phyloP scores from a whole-genome alignment of 2,888 invertebrate genomes.

The Cremastinae sp. region DNA sequence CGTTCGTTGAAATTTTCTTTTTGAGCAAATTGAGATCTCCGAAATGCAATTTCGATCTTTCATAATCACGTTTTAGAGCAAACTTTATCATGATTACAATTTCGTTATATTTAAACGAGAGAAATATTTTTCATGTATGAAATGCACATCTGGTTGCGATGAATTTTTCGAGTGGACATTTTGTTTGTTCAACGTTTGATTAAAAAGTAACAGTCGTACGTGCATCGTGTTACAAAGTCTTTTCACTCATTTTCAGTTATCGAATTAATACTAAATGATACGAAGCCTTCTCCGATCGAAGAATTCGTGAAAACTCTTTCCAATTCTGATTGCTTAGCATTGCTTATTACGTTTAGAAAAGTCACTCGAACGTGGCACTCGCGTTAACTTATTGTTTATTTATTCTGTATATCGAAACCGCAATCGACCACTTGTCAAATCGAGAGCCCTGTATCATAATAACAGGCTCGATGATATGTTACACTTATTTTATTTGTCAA shows the following conservation, averaged over 20 bases:
- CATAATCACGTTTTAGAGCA: too few species aligned
- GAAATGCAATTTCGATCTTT: too few species aligned
- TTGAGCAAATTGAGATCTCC: too few species aligned
- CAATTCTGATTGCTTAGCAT: neutral
- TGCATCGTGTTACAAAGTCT: constrained; percentile 10
- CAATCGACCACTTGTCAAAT: neutral
- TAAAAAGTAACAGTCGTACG: constrained; percentile 2
- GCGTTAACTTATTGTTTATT: neutral
- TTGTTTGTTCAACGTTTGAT: neutral
- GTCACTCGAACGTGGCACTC: neutral
- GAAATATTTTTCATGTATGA: too few species aligned
- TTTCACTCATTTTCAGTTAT: constrained; percentile 2
- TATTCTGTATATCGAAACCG: neutral
- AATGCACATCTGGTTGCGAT: neutral
- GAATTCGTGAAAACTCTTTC: constrained; percentile 14
- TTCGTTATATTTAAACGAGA: too few species aligned
- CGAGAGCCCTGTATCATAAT: neutral
- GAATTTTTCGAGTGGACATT: constrained; percentile 1
- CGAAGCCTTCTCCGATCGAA: constrained; percentile 35
- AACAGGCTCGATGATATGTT: constrained; percentile 50
- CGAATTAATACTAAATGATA: constrained; percentile 44
- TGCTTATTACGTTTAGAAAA: constrained; percentile 10
- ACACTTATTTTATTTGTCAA: constrained; percentile 22
- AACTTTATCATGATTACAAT: too few species aligned
- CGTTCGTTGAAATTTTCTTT: too few species aligned